phyloP scores from a whole-genome alignment of 2,113 vertebrate genomes.

The Mesoclemmys tuberculata region DNA sequence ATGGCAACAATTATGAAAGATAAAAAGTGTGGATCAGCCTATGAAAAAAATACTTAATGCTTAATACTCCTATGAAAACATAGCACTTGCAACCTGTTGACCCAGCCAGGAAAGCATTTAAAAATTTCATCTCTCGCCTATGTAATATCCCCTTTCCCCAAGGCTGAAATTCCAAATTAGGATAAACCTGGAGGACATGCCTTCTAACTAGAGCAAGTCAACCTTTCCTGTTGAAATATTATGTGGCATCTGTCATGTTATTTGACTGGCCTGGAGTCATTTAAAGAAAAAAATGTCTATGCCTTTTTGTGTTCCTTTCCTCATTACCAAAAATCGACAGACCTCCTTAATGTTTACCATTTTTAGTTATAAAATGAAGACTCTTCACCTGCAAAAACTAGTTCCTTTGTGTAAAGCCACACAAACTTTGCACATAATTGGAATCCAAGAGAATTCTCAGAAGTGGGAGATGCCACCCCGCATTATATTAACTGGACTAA shows the following conservation, averaged over 20 bases:
- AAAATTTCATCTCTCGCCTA: background rate
- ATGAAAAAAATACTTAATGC: constrained; percentile 5
- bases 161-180: constrained; percentile 10
- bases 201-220: background rate
- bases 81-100: constrained; percentile 36
- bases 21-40: background rate
- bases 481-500: background rate
- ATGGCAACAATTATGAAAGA: background rate
- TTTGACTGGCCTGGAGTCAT: background rate
- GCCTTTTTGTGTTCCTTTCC: constrained; percentile 8
- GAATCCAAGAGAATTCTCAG: background rate
- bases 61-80: constrained; percentile 40
- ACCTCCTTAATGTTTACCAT: constrained; percentile 41
- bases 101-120: background rate
- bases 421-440: background rate
- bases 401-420: background rate
- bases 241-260: background rate
- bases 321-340: constrained; percentile 22
- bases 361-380: background rate
- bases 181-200: background rate
- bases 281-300: constrained; percentile 11
- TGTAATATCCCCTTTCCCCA: background rate
- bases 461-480: background rate
- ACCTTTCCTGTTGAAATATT: background rate
- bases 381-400: constrained; percentile 4